Conservation (phyloP, 2,113 vertebrate genomes). For the Opisthocomus hoazin region DNA sequence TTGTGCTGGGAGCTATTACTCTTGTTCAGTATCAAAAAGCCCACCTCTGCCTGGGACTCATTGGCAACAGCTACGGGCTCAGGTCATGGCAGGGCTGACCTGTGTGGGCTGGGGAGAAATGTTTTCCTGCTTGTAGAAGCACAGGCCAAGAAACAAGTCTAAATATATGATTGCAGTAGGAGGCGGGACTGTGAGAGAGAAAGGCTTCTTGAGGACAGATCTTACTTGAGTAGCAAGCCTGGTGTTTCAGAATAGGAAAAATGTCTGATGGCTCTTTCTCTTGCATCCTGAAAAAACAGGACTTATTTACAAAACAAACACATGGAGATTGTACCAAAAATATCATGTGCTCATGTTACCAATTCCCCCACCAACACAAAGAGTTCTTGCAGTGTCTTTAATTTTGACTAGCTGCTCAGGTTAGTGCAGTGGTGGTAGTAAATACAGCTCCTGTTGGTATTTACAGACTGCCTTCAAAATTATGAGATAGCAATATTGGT, state of each 20-base stretch:
- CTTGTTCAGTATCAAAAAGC: neutral
- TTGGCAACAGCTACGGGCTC: neutral
- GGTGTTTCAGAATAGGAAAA: neutral
- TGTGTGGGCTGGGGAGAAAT: neutral
- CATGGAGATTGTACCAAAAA: neutral
- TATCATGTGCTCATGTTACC: neutral
- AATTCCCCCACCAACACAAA: neutral
- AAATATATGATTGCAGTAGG: neutral
- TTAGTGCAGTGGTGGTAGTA: neutral
- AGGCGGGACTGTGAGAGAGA: neutral
- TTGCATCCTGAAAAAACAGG: neutral
- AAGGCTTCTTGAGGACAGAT: neutral
- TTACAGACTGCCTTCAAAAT: neutral
- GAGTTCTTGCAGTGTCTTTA: neutral
- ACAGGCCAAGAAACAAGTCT: neutral
- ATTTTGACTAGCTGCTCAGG: neutral
- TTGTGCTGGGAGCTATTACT: neutral
- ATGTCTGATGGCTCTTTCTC: neutral
- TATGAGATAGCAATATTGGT: neutral
- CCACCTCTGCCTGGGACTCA: neutral
- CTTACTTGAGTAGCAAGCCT: neutral
- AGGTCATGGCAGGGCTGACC: neutral
- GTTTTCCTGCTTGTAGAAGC: neutral
- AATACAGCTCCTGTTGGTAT: neutral
- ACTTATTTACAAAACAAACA: neutral